Evolutionary conservation across 2,797 vertebrate species (phyloP), one percentile per base, ranked within the genome.

Genomic region (Nannoperca australis): DNA sequence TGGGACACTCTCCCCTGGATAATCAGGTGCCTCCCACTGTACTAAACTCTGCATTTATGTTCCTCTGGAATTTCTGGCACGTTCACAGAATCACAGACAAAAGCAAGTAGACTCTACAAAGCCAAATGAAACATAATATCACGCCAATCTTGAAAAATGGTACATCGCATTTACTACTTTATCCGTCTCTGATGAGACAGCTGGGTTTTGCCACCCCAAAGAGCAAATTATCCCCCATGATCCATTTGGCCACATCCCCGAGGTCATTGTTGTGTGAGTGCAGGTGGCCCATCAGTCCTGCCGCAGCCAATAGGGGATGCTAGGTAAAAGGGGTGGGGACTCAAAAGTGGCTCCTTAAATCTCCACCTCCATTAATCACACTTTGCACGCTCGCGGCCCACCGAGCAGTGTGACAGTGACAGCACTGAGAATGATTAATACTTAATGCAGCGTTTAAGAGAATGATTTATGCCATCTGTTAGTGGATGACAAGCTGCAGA

Each of bases 401-500:
- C 81, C 78, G 77, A 88, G 73, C 89, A 83, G 85, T 85, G 91
- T 92, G 94, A 95, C 93, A 95, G 88, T 93, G 89, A 94, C 93
- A 94, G 85, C 91, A 78, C 85, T 85, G 90, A 94, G 92, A 95
- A 95, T 95, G 95, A 95, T 96, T 95, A 95, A 96, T 96, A 95
- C 94, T 95, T 95, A 95, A 95, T 94, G 92, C 91, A 84, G 92
- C 88, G 82, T 95, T 96, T 95, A 96, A 95, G 93, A 95, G 93
- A 95, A 95, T 95, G 95, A 96, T 95, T 96, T 95, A 96, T 95
- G 93, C 93, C 94, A 94, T 95, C 94, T 96, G 95, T 95, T 95
- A 94, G 92, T 79, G 87, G 88, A 89, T 86, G 94, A 94, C 92
- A 90, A 75, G 85, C 77, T 75, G 85, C 91, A 90, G 90, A 92